phyloP scores from a whole-genome alignment of 2,797 vertebrate species.

The Syngnathus rostellatus region DNA sequence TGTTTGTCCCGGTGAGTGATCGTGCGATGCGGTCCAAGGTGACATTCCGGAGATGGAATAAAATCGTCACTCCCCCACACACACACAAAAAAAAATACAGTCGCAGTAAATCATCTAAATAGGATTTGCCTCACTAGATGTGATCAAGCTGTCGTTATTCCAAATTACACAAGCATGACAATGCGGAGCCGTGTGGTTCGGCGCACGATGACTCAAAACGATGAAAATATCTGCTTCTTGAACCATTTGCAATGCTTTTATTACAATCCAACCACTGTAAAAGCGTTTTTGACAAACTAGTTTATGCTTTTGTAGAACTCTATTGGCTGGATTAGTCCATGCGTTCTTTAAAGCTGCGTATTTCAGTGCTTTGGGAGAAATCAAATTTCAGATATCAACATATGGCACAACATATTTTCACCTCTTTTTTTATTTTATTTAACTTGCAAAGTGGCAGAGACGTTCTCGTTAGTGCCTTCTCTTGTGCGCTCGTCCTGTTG shows the following conservation, averaged over 20 bases:
- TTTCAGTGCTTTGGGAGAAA: not conserved
- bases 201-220: conserved; percentile 24
- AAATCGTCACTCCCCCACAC: not conserved
- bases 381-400: not conserved
- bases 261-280: not conserved
- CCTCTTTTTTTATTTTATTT: not conserved
- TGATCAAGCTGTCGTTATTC: conserved; percentile 26
- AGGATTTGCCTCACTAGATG: conserved; percentile 26
- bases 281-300: not conserved
- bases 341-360: not conserved
- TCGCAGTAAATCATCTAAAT: conserved; percentile 22
- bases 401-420: not conserved
- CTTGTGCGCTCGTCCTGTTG: conserved; percentile 17
- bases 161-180: conserved; percentile 19
- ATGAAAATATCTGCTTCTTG: not conserved
- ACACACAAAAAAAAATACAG: not conserved
- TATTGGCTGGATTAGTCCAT: not conserved
- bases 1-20: conserved; percentile 30
- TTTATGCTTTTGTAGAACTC: not conserved
- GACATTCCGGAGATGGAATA: conserved; percentile 27
- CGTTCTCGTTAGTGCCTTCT: not conserved
- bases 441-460: not conserved
- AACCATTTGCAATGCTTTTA: not conserved
- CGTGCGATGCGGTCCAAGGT: conserved; percentile 28
- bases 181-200: conserved; percentile 15